These are phyloP conservation scores for Ceramica pisi DNA, from an alignment of 2,888 invertebrate species.

Conservation along the genomic window DNA sequence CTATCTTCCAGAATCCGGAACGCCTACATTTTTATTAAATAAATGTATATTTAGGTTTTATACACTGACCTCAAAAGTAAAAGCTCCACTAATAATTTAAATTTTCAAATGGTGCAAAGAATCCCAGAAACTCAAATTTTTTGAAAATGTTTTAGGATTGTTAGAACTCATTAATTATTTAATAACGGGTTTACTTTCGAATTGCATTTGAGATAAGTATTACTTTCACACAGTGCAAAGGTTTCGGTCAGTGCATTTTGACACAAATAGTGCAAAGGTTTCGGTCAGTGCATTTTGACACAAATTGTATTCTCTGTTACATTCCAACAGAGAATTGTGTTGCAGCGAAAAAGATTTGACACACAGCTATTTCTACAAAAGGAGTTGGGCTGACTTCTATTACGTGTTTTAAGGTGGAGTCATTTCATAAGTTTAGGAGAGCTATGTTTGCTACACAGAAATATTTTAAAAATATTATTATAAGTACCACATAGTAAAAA, in stretches of 20 bases:
- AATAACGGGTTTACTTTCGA: not conserved
- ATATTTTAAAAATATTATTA: slow-evolving; percentile 59
- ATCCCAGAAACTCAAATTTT: not conserved
- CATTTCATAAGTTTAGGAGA: slow-evolving; percentile 46
- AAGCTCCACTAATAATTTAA: not conserved
- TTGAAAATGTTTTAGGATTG: not conserved
- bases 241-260: slow-evolving; percentile 28
- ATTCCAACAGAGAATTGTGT: slow-evolving; percentile 10
- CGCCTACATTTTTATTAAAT: not conserved
- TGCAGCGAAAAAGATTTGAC: slow-evolving; percentile 47
- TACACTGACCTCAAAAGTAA: slow-evolving; percentile 29
- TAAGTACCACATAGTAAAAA: slow-evolving; percentile 64
- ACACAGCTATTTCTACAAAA: slow-evolving; percentile 48
- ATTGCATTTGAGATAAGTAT: not conserved
- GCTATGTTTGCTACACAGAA: slow-evolving; percentile 59
- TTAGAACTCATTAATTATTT: slow-evolving; percentile 1
- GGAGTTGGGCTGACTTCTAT: slow-evolving; percentile 47
- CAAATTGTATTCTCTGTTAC: too few relatives aligned
- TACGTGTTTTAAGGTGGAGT: slow-evolving; percentile 35
- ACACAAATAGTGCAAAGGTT: slow-evolving; percentile 13
- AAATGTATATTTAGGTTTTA: slow-evolving; percentile 13
- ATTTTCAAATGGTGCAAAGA: slow-evolving; percentile 1
- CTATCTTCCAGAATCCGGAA: slow-evolving; percentile 8
- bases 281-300: slow-evolving; percentile 32
- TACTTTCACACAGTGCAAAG: slow-evolving; percentile 12